These are phyloP conservation scores for Hydrotaea cyrtoneurina DNA, from an alignment of 2,888 invertebrate species.

Conservation along the genomic window DNA sequence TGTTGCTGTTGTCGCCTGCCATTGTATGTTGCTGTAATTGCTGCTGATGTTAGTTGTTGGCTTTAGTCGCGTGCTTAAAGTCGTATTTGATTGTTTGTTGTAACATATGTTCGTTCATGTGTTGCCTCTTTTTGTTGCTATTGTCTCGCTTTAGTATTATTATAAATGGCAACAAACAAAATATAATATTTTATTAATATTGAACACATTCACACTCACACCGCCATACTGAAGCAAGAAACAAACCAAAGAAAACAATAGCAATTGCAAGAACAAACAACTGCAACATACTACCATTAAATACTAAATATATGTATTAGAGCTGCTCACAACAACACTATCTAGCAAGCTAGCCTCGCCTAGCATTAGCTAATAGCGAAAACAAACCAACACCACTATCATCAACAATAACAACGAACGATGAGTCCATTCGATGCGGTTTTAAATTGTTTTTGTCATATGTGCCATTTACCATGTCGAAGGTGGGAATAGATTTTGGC, in stretches of 20 bases:
- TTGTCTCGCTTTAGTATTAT: background rate
- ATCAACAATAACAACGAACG: conserved; percentile 49
- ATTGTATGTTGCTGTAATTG: too few relatives aligned
- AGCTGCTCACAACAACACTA: background rate
- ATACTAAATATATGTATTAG: conserved; percentile 38
- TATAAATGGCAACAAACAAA: background rate
- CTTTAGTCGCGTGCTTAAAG: conserved; percentile 61
- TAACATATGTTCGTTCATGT: conserved; percentile 17
- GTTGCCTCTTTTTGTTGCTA: background rate
- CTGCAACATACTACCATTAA: conserved; percentile 33
- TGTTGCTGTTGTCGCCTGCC: background rate
- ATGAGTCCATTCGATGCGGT: conserved; percentile 73
- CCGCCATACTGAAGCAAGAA: too few relatives aligned
- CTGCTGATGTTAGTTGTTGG: conserved; percentile 24
- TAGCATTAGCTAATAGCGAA: conserved; percentile 10
- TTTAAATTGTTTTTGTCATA: conserved; percentile 73
- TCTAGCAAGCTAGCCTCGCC: background rate
- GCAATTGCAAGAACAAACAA: background rate
- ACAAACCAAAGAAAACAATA: background rate
- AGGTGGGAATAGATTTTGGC: conserved; percentile 69
- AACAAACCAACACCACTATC: conserved; percentile 22
- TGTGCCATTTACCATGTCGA: conserved; percentile 72
- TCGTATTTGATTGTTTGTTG: conserved; percentile 28
- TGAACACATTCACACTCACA: background rate
- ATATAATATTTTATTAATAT: background rate